Conservation (phyloP, 2,888 invertebrate species). For the Phytoseiulus persimilis region DNA sequence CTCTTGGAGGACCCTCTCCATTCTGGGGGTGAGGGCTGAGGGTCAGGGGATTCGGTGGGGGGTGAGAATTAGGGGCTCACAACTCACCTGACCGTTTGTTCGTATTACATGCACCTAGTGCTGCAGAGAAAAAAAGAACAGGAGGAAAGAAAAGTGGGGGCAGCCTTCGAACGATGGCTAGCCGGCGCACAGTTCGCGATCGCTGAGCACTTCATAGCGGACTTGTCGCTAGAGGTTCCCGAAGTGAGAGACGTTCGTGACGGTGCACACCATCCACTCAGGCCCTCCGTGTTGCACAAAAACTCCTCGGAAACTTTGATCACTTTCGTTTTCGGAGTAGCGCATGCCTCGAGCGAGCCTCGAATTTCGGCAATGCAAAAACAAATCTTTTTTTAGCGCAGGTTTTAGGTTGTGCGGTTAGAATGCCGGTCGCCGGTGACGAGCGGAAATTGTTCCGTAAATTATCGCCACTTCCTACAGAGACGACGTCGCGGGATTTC, state of each 20-base stretch:
- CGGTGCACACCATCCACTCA: too few species aligned
- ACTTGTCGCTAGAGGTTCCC: too few species aligned
- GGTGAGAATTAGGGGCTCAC: constrained; percentile 5
- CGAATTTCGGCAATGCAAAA: neutral
- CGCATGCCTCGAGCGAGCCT: neutral
- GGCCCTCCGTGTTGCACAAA: neutral
- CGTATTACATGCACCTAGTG: neutral
- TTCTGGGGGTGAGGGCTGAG: constrained; percentile 24
- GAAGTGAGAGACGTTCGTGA: too few species aligned
- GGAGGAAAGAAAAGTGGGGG: neutral
- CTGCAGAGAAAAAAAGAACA: neutral
- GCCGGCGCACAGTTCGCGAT: neutral
- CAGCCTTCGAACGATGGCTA: neutral
- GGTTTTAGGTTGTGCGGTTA: neutral
- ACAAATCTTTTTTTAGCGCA: neutral
- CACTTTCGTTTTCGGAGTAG: neutral
- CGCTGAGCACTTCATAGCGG: too few species aligned
- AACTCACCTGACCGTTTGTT: neutral
- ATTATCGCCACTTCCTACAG: neutral
- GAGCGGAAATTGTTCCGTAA: neutral
- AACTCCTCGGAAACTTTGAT: neutral
- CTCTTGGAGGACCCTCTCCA: constrained; percentile 28
- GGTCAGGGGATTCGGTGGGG: neutral
- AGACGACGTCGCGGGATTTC: neutral
- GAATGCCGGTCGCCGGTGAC: neutral